phyloP scores from a whole-genome alignment of 2,888 invertebrate genomes.

The Hirtodrosophila histrioides region DNA sequence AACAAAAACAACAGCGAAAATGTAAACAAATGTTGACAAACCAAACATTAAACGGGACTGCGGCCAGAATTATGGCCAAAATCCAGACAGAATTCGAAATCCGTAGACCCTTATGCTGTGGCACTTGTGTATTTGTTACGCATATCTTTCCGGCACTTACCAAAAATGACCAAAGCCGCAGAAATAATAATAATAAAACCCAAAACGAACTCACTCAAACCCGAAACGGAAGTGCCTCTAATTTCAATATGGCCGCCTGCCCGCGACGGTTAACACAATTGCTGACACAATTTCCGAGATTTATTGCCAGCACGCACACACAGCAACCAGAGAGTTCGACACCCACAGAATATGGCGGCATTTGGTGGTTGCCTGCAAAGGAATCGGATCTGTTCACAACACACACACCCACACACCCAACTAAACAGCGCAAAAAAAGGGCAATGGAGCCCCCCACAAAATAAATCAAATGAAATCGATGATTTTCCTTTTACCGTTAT shows the following conservation, averaged over 20 bases:
- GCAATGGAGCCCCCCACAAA: conserved; percentile 34
- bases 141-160: conserved; percentile 75
- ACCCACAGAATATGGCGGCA: conserved; percentile 46
- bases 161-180: conserved; percentile 62
- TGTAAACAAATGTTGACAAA: conserved; percentile 60
- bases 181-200: conserved; percentile 8
- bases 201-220: background rate
- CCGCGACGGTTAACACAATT: conserved; percentile 67
- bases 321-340: conserved; percentile 27
- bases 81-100: conserved; percentile 1
- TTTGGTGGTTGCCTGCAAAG: conserved; percentile 49
- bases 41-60: conserved; percentile 30
- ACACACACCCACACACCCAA: background rate
- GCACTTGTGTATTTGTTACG: conserved; percentile 48
- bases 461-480: conserved; percentile 80
- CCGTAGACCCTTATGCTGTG: background rate
- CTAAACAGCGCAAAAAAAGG: conserved; percentile 1
- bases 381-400: conserved; percentile 24
- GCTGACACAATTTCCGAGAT: conserved; percentile 80
- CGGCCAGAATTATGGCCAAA: conserved; percentile 22
- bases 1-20: conserved; percentile 27
- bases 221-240: conserved; percentile 73
- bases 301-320: conserved; percentile 61
- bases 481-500: conserved; percentile 79
- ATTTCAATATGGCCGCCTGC: conserved; percentile 75